Conservation (phyloP, 2,113 vertebrate genomes). For the Rostratula benghalensis region DNA sequence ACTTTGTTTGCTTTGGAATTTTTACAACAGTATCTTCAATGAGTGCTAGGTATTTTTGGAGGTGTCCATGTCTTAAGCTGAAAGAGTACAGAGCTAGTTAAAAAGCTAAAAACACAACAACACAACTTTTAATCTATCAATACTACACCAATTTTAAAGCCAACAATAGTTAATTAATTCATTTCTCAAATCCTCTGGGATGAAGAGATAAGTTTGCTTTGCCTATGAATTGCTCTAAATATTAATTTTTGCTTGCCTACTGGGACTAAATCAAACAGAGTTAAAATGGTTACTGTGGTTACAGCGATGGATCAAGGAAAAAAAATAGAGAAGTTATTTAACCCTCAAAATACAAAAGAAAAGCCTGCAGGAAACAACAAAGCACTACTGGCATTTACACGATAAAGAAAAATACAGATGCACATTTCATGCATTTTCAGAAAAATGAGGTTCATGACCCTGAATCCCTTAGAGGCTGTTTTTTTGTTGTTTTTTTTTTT, state of each 20-base stretch:
- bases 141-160: neutral
- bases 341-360: conserved; percentile 27
- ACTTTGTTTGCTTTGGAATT: neutral
- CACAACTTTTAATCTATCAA: conserved; percentile 33
- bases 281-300: conserved; percentile 75
- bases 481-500: too few species aligned
- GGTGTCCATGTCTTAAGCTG: neutral
- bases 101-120: conserved; percentile 15
- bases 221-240: conserved; percentile 51
- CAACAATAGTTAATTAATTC: conserved; percentile 53
- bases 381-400: neutral
- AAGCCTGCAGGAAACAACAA: neutral
- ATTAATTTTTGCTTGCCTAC: conserved; percentile 59
- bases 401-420: neutral
- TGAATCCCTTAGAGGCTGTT: neutral
- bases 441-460: neutral
- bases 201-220: conserved; percentile 14
- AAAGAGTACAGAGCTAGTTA: neutral
- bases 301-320: conserved; percentile 39
- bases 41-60: neutral
- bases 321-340: conserved; percentile 23
- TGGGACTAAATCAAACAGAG: conserved; percentile 63
- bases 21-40: neutral
- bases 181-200: conserved; percentile 22
- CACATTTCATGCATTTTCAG: neutral